A percentile compares a stretch with the other conserved stretches of the same genome.
These are phyloP conservation scores for Meiosimyza decipiens DNA, from an alignment of 2,888 invertebrate genomes.

Conservation along the genomic window DNA sequence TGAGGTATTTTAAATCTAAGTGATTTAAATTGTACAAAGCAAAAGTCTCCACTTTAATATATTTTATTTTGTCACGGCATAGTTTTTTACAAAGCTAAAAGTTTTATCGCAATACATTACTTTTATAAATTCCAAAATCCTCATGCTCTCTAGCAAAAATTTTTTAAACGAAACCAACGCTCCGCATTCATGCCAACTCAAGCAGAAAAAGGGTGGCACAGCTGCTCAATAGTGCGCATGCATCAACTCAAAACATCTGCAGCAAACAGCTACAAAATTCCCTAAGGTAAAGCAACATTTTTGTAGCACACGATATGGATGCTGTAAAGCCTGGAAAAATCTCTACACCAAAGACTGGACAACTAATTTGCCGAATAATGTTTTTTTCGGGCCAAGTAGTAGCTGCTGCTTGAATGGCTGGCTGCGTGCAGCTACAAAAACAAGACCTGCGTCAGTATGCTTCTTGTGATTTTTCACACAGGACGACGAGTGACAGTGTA, in stretches of 20 bases:
- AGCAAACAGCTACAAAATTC: background rate
- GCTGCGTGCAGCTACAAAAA: slow-evolving; percentile 52
- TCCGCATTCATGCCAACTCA: no score
- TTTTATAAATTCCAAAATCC: no score
- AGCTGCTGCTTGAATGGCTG: slow-evolving; percentile 42
- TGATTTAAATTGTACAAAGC: no score
- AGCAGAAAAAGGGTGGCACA: no score
- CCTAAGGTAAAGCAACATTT: background rate
- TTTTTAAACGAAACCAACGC: no score
- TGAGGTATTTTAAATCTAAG: no score
- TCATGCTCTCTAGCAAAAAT: no score
- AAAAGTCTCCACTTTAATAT: no score
- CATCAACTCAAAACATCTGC: background rate
- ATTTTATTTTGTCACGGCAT: no score
- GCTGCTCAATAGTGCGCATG: no score
- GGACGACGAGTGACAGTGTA: slow-evolving; percentile 51
- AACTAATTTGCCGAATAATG: background rate
- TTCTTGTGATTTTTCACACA: slow-evolving; percentile 61
- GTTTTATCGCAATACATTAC: no score
- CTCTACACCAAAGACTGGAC: slow-evolving; percentile 17
- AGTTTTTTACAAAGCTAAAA: no score
- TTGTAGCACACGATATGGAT: slow-evolving; percentile 23
- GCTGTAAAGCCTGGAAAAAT: slow-evolving; percentile 16
- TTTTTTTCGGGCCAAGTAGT: slow-evolving; percentile 15
- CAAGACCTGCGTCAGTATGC: slow-evolving; percentile 58